phyloP scores from a whole-genome alignment of 1,140 invertebrate species.

The Neodiprion lecontei region DNA sequence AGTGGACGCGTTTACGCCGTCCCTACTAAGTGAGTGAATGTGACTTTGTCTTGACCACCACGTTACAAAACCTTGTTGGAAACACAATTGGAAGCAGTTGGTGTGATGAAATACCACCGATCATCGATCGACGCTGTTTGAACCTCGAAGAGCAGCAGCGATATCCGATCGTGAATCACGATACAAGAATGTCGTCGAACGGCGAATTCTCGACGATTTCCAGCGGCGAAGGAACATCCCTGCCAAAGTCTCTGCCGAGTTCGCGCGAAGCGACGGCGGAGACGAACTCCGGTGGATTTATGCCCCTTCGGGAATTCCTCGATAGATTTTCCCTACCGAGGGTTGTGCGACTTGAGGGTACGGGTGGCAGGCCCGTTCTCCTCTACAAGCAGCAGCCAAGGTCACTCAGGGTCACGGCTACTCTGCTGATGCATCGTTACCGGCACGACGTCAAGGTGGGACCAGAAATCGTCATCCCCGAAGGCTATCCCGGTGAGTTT shows the following conservation, averaged over 20 bases:
- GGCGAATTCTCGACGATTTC: constrained; percentile 60
- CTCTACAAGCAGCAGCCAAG: constrained; percentile 59
- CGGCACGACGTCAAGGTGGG: constrained; percentile 59
- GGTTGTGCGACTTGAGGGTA: constrained; percentile 58
- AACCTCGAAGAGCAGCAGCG: not conserved
- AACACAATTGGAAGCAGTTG: not conserved
- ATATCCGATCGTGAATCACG: too few species aligned
- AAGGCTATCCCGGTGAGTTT: constrained; percentile 58
- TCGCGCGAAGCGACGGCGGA: constrained; percentile 58
- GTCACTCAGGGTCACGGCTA: constrained; percentile 57
- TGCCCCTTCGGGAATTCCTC: constrained; percentile 56
- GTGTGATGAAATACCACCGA: not conserved
- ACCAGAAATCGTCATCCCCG: constrained; percentile 59
- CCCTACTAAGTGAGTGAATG: too few species aligned
- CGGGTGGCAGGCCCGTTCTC: constrained; percentile 52
- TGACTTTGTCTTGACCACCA: too few species aligned
- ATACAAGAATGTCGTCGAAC: constrained; percentile 53
- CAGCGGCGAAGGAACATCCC: constrained; percentile 54
- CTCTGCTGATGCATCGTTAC: constrained; percentile 55
- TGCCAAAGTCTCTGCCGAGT: constrained; percentile 56
- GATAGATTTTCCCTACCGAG: constrained; percentile 57
- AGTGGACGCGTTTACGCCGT: too few species aligned
- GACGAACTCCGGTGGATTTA: constrained; percentile 52
- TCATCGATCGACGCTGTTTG: not conserved
- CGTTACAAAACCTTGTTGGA: too few species aligned